These are phyloP conservation scores for Acanthoscelides obtectus DNA, from an alignment of 2,888 invertebrate species.

Conservation along the genomic window DNA sequence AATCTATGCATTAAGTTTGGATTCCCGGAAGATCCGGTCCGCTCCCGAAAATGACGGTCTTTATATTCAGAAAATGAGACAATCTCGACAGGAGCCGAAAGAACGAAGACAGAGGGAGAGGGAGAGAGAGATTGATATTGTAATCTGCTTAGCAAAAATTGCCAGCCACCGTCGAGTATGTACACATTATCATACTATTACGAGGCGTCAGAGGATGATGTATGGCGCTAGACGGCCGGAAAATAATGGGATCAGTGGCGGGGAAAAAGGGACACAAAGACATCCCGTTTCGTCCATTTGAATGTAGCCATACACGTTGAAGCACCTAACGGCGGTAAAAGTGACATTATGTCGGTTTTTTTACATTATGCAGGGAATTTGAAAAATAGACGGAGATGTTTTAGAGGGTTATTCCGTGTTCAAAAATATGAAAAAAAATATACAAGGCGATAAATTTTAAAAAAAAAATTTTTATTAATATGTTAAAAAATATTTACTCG, in stretches of 20 bases:
- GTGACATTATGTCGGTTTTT: too few relatives aligned
- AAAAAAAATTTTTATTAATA: too few relatives aligned
- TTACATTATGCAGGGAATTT: too few relatives aligned
- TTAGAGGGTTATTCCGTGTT: too few relatives aligned
- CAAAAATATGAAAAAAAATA: too few relatives aligned
- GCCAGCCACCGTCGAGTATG: slow-evolving; percentile 46
- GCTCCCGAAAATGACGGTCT: slow-evolving; percentile 17
- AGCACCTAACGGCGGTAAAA: too few relatives aligned
- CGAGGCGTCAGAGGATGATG: slow-evolving; percentile 49
- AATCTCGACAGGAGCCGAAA: slow-evolving; percentile 23
- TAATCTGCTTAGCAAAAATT: slow-evolving; percentile 50
- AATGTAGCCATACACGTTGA: too few relatives aligned
- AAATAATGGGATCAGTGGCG: background rate
- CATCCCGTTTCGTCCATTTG: too few relatives aligned
- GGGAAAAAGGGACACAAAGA: background rate
- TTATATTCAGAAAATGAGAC: slow-evolving; percentile 30
- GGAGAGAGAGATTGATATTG: slow-evolving; percentile 48
- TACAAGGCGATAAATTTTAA: too few relatives aligned
- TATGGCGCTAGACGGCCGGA: slow-evolving; percentile 34
- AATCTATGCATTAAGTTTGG: slow-evolving; percentile 38
- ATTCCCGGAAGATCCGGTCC: slow-evolving; percentile 37
- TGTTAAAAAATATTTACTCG: too few relatives aligned
- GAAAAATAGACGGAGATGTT: too few relatives aligned
- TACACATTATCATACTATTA: slow-evolving; percentile 52
- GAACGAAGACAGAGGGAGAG: slow-evolving; percentile 10